Evolutionary conservation across 2,113 vertebrate genomes (phyloP), one percentile per base, ranked within the genome.

Genomic region (Myiopsitta monachus): DNA sequence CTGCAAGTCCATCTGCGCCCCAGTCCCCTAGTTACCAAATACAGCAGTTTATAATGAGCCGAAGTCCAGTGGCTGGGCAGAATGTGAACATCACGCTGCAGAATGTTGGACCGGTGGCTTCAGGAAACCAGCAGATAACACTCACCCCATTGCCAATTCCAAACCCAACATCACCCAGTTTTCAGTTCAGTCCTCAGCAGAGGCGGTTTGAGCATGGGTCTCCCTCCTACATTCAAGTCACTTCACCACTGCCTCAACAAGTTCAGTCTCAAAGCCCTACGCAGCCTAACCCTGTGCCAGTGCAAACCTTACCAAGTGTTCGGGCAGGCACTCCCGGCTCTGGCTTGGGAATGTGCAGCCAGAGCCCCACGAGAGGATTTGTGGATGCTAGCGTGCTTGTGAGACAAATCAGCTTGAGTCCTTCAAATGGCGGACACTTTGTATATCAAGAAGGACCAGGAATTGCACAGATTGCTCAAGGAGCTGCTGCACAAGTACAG

Each of bases 1-100:
- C 98, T 33, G 98, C 98, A 6, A 99, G 98, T 91, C 98, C 99
- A 24, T 99, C 99, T 8, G 99, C 98, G 4, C 98, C 99, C 10
- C 99, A 99, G 94, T 99, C 99, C 19, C 99, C 99, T 75, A 98
- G 99, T 94, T 99, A 99, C 97, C 99, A 99, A 88, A 99, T 99
- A 87, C 98, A 98, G 55, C 97, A 98, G 4, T 97, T 98, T 22
- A 97, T 97, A 52, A 99, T 99, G 99, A 99, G 98, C 83, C 98
- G 99, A 8, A 99, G 98, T 90, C 99, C 99, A 0, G 99, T 99
- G 46, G 98, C 98, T 5, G 98, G 98, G 61, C 99, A 98, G 96
- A 99, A 99, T 27, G 98, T 99, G 95, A 99, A 99, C 97, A 99
- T 99, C 96, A 99, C 99, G 2, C 97, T 99, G 93, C 99, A 99